Evolutionary conservation across 2,113 vertebrate species (phyloP).

Genomic region (Campylomormyrus tamandua): DNA sequence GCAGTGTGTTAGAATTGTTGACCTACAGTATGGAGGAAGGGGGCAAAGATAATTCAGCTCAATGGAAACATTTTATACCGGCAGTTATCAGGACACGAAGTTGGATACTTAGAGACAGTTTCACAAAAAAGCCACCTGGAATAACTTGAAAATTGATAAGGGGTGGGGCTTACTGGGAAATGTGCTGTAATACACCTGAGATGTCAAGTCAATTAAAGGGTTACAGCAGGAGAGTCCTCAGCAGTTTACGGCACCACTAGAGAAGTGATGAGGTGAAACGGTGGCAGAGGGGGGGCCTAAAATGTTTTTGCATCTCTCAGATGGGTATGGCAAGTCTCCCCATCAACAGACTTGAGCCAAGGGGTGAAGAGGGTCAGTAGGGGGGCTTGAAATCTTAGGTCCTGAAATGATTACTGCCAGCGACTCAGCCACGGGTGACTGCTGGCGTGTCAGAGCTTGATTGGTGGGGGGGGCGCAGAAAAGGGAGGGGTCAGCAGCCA

Average conservation of each 20-base stretch:
- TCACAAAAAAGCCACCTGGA: neutral
- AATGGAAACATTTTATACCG: neutral
- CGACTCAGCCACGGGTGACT: neutral
- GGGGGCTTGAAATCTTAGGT: conserved; percentile 4
- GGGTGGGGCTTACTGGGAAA: neutral
- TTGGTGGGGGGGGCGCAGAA: neutral
- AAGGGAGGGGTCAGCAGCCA: neutral
- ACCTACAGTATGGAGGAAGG: neutral
- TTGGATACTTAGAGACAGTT: neutral
- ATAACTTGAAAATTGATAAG: neutral
- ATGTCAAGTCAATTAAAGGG: neutral
- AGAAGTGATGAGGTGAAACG: neutral
- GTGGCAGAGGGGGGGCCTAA: neutral
- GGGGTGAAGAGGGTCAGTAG: neutral
- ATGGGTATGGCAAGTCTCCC: neutral
- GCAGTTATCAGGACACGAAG: neutral
- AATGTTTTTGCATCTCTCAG: neutral
- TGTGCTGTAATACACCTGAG: neutral
- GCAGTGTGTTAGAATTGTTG: neutral
- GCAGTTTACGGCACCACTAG: neutral
- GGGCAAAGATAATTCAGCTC: neutral
- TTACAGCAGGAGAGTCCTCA: neutral
- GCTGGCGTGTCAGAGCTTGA: neutral
- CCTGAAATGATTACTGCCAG: conserved; percentile 9
- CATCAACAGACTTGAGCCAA: neutral